These are phyloP conservation scores for Aegithalos caudatus DNA, from an alignment of 2,113 vertebrate species.

Conservation along the genomic window DNA sequence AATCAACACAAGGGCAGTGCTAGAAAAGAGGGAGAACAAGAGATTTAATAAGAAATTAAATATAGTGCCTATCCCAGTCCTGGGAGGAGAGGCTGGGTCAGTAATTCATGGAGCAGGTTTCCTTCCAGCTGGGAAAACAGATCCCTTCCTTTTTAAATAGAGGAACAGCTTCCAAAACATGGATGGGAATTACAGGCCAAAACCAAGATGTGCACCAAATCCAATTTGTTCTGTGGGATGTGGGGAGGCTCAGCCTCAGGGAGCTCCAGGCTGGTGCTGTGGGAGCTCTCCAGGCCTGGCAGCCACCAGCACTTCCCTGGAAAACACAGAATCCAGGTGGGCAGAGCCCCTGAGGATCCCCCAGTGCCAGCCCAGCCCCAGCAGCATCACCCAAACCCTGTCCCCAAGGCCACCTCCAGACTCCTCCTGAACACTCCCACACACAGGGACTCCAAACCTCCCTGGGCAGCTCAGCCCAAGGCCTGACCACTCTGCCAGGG, in stretches of 20 bases:
- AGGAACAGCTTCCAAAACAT: background rate
- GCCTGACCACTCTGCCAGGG: background rate
- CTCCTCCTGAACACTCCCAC: background rate
- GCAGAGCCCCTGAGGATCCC: fast-evolving
- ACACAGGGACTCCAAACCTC: background rate
- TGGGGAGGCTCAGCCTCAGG: background rate
- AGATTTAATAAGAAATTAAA: background rate
- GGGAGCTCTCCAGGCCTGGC: background rate
- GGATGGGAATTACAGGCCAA: background rate
- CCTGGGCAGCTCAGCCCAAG: background rate
- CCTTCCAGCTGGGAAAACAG: background rate
- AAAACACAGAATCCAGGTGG: background rate
- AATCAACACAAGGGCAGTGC: background rate
- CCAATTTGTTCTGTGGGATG: fast-evolving
- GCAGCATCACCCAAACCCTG: background rate
- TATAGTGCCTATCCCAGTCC: background rate
- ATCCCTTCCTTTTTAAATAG: background rate
- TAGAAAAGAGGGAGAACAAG: background rate
- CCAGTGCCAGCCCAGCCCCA: background rate
- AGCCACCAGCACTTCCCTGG: background rate
- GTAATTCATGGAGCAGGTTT: background rate
- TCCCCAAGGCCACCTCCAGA: background rate
- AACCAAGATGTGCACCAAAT: background rate
- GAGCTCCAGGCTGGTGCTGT: fast-evolving
- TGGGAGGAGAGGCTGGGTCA: fast-evolving